Evolutionary conservation across 1,140 invertebrate species (phyloP), one percentile per base, ranked within the genome.

Genomic region (Lasaia peninsularis): DNA sequence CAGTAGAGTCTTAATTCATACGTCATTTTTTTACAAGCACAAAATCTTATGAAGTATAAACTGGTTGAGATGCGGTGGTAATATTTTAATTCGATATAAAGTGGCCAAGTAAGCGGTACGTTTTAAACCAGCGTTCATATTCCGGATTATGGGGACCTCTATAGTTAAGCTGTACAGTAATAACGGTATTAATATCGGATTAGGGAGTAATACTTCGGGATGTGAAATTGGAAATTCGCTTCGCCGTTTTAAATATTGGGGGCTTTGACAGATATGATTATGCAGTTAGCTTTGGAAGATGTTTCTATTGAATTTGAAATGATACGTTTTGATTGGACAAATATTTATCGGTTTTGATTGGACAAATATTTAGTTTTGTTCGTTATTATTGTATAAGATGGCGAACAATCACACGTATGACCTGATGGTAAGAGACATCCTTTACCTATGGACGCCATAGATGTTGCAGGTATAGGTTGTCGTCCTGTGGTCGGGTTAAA

Each of bases 181-280:
- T 69, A 68, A 62, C 59, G 65, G 65, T 72, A 67, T 77, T 69
- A 70, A 75, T 65, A 64, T 50, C 62, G 65, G 40, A 73, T 77
- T 74, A 75, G 55, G 52, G 61, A 61, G 37, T 59, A 61, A 59
- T 53, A 34, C 59, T 60, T 63, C 55, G 58, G 34, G 48, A 32
- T 9, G 31, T 14, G 10, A 49, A 54, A 61, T 65, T 61, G 49
- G 51, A 59, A 59, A 56, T 63, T 44, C 18, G 37, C 18, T 60
- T 44, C 31, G 12, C 50, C 33, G 52, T 62, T 62, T 62, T 62
- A 62, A 62, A 62, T 62, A 58, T 57, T 53, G 37, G 14, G 37
- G 35, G 21, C 21, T 44, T 37, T 60, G 51, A 53, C 40, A 56
- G 52, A 56, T 48, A 54, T 62, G 21, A 50, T 21, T 44, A 44